Base-by-base conservation (phyloP, 2,113 vertebrate species). In the Otus sunia region DNA sequence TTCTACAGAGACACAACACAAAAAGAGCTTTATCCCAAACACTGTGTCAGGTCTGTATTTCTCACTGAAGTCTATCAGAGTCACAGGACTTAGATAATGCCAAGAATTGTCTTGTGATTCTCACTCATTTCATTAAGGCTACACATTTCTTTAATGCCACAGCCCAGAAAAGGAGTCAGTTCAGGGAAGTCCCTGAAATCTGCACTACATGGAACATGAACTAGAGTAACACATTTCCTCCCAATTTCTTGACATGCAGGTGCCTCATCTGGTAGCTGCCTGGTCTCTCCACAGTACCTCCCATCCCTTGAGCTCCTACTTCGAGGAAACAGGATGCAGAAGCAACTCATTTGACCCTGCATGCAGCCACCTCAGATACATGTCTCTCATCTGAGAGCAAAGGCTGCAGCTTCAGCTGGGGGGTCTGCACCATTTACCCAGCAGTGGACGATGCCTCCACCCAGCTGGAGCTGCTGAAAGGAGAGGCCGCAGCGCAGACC, bases 161-260 rank as follows among this genome's bases (percentile, higher is more conserved):
- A 47, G 29, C 29, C 36, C 22, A 64, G 52, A 49, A 56, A 49
- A 50, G 36, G 36, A 60, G 3, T 47, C 50, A 43, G 21, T 16
- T 15, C 30, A 19, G 20, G 12, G 9, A 62, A 76, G 23, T 29
- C 37, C 36, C 25, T 63, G 1, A 50, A 45, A 29, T 37, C 15
- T 1, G 11, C 5, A 1, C 4, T 15, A 69, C n/a, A 13, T 0
- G 3, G 32, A 15, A 25, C 14, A 45, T 2, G 3, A 37, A 22
- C 8, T 4, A 45, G 13, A 59, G 10, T 10, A 64, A 69, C 20
- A 43, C 25, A 21, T 21, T 25, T 64, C 29, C 43, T 69, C 68
- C 30, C 47, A 72, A 32, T 15, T 45, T 25, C 29, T 25, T 4
- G 47, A 59, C 56, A 56, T 0, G 1, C 9, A 21, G 45, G 15